Evolutionary conservation across 2,113 vertebrate genomes (phyloP).

Genomic region (Nothoprocta perdicaria): DNA sequence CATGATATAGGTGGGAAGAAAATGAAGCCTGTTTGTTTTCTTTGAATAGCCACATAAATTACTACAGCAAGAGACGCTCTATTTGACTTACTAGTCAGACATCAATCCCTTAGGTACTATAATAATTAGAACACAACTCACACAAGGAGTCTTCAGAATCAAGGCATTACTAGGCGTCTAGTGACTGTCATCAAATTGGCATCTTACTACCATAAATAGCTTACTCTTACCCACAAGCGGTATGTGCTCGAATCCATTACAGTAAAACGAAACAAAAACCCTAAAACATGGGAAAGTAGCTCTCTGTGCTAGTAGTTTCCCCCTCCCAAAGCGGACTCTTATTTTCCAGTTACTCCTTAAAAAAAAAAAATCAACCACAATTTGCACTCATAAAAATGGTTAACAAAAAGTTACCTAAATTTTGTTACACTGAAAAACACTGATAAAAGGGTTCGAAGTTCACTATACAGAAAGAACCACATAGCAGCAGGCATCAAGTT

Average conservation of each 20-base stretch:
- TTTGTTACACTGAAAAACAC: neutral
- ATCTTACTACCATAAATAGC: neutral
- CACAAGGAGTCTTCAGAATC: neutral
- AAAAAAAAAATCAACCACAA: neutral
- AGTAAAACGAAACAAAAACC: neutral
- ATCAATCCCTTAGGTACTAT: neutral
- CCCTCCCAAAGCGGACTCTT: neutral
- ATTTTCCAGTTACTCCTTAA: neutral
- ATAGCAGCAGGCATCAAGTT: neutral
- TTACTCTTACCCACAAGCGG: neutral
- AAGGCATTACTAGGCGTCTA: neutral
- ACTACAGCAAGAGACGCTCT: neutral
- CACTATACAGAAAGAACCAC: neutral
- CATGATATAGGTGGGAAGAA: neutral
- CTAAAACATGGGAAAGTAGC: neutral
- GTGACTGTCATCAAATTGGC: neutral
- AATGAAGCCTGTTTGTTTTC: neutral
- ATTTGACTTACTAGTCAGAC: neutral
- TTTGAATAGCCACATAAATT: neutral
- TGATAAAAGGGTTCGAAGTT: neutral
- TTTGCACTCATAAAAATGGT: neutral
- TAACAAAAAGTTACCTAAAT: constrained; percentile 7
- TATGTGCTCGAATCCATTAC: neutral
- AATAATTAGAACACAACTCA: neutral
- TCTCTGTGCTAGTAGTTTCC: neutral